Evolutionary conservation across 2,888 invertebrate species (phyloP).

Genomic region (Bimastos eiseni): DNA sequence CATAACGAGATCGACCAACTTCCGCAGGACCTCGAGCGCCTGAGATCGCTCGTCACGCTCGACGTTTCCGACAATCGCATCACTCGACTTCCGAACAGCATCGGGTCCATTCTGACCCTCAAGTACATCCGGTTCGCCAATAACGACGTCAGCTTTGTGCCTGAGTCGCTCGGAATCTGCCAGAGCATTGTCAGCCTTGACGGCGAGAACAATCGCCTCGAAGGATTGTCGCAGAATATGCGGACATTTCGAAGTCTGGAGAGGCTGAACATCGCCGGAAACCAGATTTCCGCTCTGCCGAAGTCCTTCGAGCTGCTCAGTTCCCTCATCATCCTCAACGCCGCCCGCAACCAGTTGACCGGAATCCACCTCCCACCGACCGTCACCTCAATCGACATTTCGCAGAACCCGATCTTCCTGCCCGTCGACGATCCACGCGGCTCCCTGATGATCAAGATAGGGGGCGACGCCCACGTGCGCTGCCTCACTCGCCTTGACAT

Average conservation of each 20-base stretch:
- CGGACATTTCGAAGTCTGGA: slow-evolving; percentile 52
- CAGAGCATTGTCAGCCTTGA: slow-evolving; percentile 54
- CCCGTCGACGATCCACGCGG: slow-evolving; percentile 42
- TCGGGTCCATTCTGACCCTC: slow-evolving; percentile 52
- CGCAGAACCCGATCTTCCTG: slow-evolving; percentile 50
- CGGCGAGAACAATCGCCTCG: slow-evolving; percentile 52
- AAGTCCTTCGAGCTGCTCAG: slow-evolving; percentile 52
- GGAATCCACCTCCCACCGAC: slow-evolving; percentile 56
- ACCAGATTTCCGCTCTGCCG: slow-evolving; percentile 53
- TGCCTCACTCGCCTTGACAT: slow-evolving; percentile 53
- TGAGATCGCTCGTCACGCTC: slow-evolving; percentile 53
- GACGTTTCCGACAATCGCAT: slow-evolving; percentile 55
- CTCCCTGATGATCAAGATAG: slow-evolving; percentile 51
- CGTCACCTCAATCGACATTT: slow-evolving; percentile 48
- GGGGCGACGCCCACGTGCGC: slow-evolving; percentile 54
- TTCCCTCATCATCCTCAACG: slow-evolving; percentile 50
- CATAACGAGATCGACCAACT: slow-evolving; percentile 54
- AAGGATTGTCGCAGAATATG: slow-evolving; percentile 51
- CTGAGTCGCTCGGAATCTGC: slow-evolving; percentile 38
- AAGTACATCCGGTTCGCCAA: slow-evolving; percentile 52
- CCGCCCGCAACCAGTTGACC: slow-evolving; percentile 51
- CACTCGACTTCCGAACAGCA: slow-evolving; percentile 51
- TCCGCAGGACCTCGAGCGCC: slow-evolving; percentile 53
- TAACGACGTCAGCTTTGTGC: slow-evolving; percentile 48
- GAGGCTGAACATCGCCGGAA: slow-evolving; percentile 50